Evolutionary conservation across 2,797 vertebrate species (phyloP).

Genomic region (Eulemur mongoz): DNA sequence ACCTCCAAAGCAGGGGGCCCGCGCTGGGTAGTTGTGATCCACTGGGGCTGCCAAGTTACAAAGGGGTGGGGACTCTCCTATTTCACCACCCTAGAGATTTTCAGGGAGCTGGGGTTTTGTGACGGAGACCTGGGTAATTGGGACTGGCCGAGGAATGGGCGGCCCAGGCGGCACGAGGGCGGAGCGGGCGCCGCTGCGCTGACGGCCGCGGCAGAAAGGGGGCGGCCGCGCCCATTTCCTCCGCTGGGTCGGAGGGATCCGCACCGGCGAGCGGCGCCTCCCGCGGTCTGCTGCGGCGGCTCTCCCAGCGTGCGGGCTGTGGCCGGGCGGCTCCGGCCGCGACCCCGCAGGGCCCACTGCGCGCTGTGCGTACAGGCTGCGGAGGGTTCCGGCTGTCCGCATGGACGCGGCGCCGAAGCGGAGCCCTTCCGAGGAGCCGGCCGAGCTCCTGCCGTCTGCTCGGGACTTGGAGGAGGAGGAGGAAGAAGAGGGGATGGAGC

Average conservation of each 20-base stretch:
- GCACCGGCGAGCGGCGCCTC: neutral
- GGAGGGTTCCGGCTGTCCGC: neutral
- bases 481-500: conserved; percentile 71
- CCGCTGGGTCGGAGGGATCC: neutral
- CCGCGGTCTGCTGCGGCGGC: neutral
- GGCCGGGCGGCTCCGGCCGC: neutral
- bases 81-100: neutral
- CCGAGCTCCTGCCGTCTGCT: conserved; percentile 36
- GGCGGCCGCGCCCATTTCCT: conserved; percentile 66
- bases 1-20: neutral
- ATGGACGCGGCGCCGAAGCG: conserved; percentile 71
- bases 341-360: neutral
- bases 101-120: neutral
- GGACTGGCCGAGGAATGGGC: neutral
- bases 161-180: conserved; percentile 32
- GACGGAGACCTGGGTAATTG: neutral
- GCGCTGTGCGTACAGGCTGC: neutral
- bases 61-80: neutral
- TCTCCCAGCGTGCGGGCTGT: neutral
- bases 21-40: neutral
- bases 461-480: conserved; percentile 76
- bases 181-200: conserved; percentile 55
- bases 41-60: neutral
- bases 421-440: conserved; percentile 58
- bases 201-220: conserved; percentile 66